phyloP scores from a whole-genome alignment of 2,888 invertebrate genomes.

The Lasiommata megera region DNA sequence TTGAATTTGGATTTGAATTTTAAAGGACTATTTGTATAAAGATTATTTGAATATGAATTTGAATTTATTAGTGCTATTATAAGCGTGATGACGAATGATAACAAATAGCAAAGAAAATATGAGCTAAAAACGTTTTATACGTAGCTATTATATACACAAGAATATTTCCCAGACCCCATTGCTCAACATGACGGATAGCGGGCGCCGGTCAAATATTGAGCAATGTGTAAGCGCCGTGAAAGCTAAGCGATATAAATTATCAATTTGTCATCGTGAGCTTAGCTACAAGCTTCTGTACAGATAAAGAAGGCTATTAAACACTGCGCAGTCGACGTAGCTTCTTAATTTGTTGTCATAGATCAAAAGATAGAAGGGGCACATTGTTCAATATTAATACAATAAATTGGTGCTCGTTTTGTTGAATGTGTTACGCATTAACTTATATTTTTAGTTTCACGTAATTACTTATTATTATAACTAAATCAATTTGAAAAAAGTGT shows the following conservation, averaged over 20 bases:
- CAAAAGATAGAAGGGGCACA: conserved; percentile 28
- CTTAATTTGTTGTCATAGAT: conserved; percentile 52
- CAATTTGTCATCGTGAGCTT: conserved; percentile 44
- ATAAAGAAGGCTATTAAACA: conserved; percentile 48
- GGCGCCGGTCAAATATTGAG: conserved; percentile 23
- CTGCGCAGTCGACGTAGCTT: conserved; percentile 41
- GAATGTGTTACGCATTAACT: no score
- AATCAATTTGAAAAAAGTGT: no score
- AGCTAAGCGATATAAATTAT: conserved; percentile 35
- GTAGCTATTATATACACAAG: no score
- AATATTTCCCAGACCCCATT: conserved; percentile 7
- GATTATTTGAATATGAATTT: no score
- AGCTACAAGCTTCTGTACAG: conserved; percentile 57
- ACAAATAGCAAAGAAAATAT: background rate
- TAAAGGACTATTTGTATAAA: no score
- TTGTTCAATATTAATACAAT: no score
- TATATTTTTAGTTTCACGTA: background rate
- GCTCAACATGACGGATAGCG: conserved; percentile 15
- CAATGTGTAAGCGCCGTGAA: conserved; percentile 29
- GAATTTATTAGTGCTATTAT: no score
- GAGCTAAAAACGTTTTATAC: background rate
- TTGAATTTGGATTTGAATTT: no score
- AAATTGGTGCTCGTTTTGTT: no score
- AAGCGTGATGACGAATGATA: no score
- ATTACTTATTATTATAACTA: no score